Base-by-base conservation (phyloP, 2,888 invertebrate genomes). In the Pedicia rivosa region DNA sequence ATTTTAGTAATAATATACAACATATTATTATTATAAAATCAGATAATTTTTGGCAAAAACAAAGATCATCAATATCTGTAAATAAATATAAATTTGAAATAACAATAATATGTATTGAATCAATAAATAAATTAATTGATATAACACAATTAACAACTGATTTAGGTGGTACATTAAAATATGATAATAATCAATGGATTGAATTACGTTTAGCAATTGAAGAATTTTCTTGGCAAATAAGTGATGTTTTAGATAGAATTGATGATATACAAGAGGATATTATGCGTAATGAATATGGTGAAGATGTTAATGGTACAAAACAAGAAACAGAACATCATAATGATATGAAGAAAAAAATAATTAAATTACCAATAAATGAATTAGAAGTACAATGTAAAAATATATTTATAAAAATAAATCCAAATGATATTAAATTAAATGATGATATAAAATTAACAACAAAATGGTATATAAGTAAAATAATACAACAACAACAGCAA, bases 81-180 rank as follows among this genome's bases (percentile, higher is more conserved):
- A 87, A 92, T 64, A 97, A 95, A 70, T 97, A 94, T 70, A 94
- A 92, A 68, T 97, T 97, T 68, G 95, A 97, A 84, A 94, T 95
- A 52, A 87, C 83, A 57, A 84, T 95, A 71, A 87, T 95, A 63
- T 91, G 91, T 55, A 73, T 92, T 62, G 97, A 98, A 66, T 83
- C 86, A 48, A 72, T 98, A 50, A 73, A 80, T 48, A 94, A 92
- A 67, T 79, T 84, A 49, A 83, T 97, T 58, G 95, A 97, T 63
- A 74, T 81, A 41, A 72, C 82, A 48, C 95, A 98, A 65, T 65
- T 98, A 48, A 92, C 95, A 13, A 65, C 78, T 26, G 95, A 97
- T 57, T 75, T 98, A 57, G 95, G 95, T 52, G 95, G 95, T 29
- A 78, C 83, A 17, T 68, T 95, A 50, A 76, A 78, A 50, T 98